These are phyloP conservation scores for Platycheirus albimanus DNA, from an alignment of 2,888 invertebrate species.

Conservation along the genomic window DNA sequence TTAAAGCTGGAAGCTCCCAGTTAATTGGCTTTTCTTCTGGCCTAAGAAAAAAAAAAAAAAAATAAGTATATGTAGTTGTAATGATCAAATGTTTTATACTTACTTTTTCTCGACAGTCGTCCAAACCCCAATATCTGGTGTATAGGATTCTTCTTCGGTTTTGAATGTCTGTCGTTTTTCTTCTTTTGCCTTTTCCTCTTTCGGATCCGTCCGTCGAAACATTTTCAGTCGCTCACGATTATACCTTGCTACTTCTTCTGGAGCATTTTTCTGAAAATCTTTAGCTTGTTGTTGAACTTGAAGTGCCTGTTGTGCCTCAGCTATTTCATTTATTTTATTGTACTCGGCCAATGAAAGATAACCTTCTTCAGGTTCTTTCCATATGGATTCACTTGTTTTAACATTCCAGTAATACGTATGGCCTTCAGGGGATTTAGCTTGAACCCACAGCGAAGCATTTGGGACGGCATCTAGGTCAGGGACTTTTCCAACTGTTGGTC, in stretches of 20 bases:
- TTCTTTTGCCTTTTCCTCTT: slow-evolving; percentile 77
- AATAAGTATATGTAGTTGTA: background rate
- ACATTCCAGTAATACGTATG: slow-evolving; percentile 94
- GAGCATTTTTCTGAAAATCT: slow-evolving; percentile 83
- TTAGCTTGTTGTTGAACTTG: slow-evolving; percentile 83
- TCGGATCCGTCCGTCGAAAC: slow-evolving; percentile 78
- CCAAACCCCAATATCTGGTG: slow-evolving; percentile 91
- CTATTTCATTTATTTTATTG: slow-evolving; percentile 83
- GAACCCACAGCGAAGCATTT: slow-evolving; percentile 88
- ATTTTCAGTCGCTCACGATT: slow-evolving; percentile 81
- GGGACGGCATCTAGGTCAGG: slow-evolving; percentile 77
- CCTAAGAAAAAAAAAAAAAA: slow-evolving; percentile 48
- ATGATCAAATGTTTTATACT: slow-evolving; percentile 66
- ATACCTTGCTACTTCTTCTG: slow-evolving; percentile 83
- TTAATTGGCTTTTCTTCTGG: slow-evolving; percentile 85
- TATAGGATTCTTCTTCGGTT: slow-evolving; percentile 83
- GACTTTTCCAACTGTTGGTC: slow-evolving; percentile 78
- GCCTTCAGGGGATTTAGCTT: slow-evolving; percentile 89
- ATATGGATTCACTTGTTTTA: slow-evolving; percentile 90
- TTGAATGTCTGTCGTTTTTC: slow-evolving; percentile 83
- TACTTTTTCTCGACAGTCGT: slow-evolving; percentile 86
- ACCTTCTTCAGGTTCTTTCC: slow-evolving; percentile 90
- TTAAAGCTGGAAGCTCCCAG: slow-evolving; percentile 87
- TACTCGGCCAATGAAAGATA: slow-evolving; percentile 88
- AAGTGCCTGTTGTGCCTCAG: slow-evolving; percentile 83